Percentiles rank a stretch among this genome's conserved stretches.
These are phyloP conservation scores for Sardinella longiceps DNA, from an alignment of 2,797 vertebrate genomes.

Conservation along the genomic window DNA sequence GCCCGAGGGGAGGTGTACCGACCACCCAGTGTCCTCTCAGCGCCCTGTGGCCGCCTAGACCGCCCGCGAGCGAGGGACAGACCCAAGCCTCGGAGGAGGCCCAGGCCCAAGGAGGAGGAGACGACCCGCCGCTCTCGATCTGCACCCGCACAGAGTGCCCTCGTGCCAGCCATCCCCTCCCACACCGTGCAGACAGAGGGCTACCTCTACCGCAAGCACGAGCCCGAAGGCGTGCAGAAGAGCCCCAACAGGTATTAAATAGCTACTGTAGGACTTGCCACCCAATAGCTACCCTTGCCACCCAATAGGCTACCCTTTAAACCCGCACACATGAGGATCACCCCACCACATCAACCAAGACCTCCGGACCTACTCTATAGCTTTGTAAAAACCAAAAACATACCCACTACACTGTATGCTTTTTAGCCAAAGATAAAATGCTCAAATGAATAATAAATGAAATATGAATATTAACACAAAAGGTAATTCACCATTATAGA, in stretches of 20 bases:
- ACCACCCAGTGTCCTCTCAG: constrained; percentile 82
- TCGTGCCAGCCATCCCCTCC: constrained; percentile 77
- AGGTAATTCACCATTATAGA: no score
- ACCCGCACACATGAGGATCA: not conserved
- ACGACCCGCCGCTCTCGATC: constrained; percentile 84
- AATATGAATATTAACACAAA: no score
- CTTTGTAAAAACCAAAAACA: no score
- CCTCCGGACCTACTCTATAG: no score
- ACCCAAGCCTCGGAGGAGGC: constrained; percentile 87
- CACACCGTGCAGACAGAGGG: constrained; percentile 86
- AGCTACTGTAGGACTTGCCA: no score
- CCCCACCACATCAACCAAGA: no score
- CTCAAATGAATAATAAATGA: no score
- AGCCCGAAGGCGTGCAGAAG: constrained; percentile 87
- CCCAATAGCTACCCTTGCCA: not conserved
- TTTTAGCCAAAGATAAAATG: no score
- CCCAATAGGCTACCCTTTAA: no score
- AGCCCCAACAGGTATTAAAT: constrained; percentile 90
- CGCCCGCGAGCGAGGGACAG: constrained; percentile 88
- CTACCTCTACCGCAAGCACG: constrained; percentile 88
- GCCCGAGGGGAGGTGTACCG: constrained; percentile 77
- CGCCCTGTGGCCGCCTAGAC: constrained; percentile 85
- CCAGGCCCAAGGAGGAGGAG: constrained; percentile 86
- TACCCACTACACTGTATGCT: no score
- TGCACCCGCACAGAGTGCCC: constrained; percentile 84